Evolutionary conservation across 2,113 vertebrate genomes (phyloP), one percentile per base, ranked within the genome.

Genomic region (Cygnus buccinator): DNA sequence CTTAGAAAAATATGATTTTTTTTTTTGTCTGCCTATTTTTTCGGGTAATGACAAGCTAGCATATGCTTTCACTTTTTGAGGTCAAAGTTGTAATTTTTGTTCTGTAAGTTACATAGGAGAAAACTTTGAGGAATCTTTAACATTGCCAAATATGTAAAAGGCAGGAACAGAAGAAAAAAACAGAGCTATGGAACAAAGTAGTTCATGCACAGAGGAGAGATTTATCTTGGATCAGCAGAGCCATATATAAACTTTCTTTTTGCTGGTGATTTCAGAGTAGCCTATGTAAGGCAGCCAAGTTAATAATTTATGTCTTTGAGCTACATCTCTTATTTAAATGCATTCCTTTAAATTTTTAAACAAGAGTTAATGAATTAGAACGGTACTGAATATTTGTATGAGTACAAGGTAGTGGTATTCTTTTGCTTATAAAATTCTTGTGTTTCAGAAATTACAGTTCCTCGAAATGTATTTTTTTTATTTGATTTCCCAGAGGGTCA

Each of bases 1-100:
- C 77, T 92, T 94, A 78, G 44, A 85, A 92, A 95, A 95, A 79
- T 74, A 76, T 9, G 25, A 44, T 95, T 94, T 94, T 92, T 92
- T 92, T 84, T 93, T 94, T 91, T 84, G 72, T 78, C 71, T 85
- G 43, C 87, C 74, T 84, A 35, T 86, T 93, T 95, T 95, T 95
- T 67, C 74, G 78, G 81, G 73, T 95, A 96, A 94, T 96, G 31
- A 93, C 77, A 97, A 93, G 78, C 66, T 68, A 86, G 44, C 97
- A 97, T 97, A 92, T 97, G 97, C 91, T 98, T 97, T 95, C 87
- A 94, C 95, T 97, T 97, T 93, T 58, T 86, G 78, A 79, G 94
- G 93, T 96, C 92, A 96, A 88, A 93, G 89, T 92, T 93, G 66
- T 52, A 92, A 93, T 90, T 97, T 97, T 94, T 92, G 67, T 91